A percentile compares a stretch with the other conserved stretches of the same genome.
phyloP scores from a whole-genome alignment of 2,113 vertebrate species.

The Xenopus laevis region DNA sequence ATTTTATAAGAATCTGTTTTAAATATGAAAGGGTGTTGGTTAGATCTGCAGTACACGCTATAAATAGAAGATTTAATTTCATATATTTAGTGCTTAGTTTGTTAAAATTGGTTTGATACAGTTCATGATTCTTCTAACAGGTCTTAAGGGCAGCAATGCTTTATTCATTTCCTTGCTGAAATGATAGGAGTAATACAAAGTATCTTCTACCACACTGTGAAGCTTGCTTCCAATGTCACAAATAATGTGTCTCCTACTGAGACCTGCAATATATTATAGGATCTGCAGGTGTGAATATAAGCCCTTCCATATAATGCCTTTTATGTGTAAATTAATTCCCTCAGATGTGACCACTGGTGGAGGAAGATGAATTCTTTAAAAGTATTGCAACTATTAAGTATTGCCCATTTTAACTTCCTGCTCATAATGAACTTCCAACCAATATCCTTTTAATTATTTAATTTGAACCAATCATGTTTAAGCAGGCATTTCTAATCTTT shows the following conservation, averaged over 20 bases:
- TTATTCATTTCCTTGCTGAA: constrained; percentile 34
- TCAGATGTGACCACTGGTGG: constrained; percentile 16
- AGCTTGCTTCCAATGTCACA: constrained; percentile 40
- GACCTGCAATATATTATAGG: constrained; percentile 39
- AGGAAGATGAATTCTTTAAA: constrained; percentile 30
- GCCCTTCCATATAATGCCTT: constrained; percentile 8
- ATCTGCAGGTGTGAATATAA: constrained; percentile 28
- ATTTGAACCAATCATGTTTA: too few species aligned
- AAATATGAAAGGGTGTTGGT: too few species aligned
- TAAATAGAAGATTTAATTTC: too few species aligned
- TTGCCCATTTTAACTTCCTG: too few species aligned
- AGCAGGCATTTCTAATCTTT: too few species aligned
- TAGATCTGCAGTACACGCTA: too few species aligned
- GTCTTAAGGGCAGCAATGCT: constrained; percentile 25
- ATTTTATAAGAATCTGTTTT: too few species aligned
- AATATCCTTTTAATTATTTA: too few species aligned
- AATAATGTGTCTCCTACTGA: constrained; percentile 24
- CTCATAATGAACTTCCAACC: too few species aligned
- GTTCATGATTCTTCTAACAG: constrained; percentile 24
- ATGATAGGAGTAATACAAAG: constrained; percentile 34
- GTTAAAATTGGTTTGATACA: background rate
- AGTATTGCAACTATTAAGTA: constrained; percentile 26
- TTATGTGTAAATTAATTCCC: constrained; percentile 33
- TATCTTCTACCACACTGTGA: constrained; percentile 27
- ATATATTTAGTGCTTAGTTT: background rate